A percentile compares a stretch with the other conserved stretches of the same genome.
These are phyloP conservation scores for Meliscaeva auricollis DNA, from an alignment of 2,888 invertebrate genomes.

Conservation along the genomic window DNA sequence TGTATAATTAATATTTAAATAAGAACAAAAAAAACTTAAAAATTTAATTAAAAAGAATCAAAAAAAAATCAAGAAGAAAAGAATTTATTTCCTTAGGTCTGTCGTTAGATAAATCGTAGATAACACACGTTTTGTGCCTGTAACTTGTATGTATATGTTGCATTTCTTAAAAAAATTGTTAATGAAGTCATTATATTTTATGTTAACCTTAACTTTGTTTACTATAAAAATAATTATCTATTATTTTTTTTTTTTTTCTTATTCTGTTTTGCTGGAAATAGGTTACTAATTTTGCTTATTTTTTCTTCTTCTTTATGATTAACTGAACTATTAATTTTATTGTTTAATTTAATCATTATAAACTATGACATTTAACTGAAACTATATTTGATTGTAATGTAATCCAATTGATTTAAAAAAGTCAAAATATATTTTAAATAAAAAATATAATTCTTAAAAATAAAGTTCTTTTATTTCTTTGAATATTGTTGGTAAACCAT, in stretches of 20 bases:
- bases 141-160: constrained; percentile 65
- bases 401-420: constrained; percentile 66
- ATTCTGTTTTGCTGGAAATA: constrained; percentile 50
- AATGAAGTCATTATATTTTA: constrained; percentile 44
- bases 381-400: constrained; percentile 72
- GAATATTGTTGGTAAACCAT: too few species aligned
- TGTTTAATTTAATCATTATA: constrained; percentile 41
- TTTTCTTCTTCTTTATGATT: constrained; percentile 33
- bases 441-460: constrained; percentile 60
- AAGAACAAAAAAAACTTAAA: constrained; percentile 16
- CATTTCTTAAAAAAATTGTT: constrained; percentile 61
- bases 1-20: constrained; percentile 46
- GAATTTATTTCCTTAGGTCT: constrained; percentile 36
- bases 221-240: not conserved
- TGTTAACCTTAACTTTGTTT: constrained; percentile 16
- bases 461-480: not conserved
- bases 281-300: constrained; percentile 64
- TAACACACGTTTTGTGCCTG: constrained; percentile 62
- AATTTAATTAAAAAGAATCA: not conserved
- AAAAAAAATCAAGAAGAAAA: constrained; percentile 27
- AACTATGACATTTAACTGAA: constrained; percentile 63
- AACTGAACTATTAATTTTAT: constrained; percentile 34
- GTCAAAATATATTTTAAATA: constrained; percentile 74
- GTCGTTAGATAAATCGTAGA: constrained; percentile 46
- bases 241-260: constrained; percentile 32